These are phyloP conservation scores for Plotosus lineatus DNA, from an alignment of 2,113 vertebrate genomes.

Conservation along the genomic window DNA sequence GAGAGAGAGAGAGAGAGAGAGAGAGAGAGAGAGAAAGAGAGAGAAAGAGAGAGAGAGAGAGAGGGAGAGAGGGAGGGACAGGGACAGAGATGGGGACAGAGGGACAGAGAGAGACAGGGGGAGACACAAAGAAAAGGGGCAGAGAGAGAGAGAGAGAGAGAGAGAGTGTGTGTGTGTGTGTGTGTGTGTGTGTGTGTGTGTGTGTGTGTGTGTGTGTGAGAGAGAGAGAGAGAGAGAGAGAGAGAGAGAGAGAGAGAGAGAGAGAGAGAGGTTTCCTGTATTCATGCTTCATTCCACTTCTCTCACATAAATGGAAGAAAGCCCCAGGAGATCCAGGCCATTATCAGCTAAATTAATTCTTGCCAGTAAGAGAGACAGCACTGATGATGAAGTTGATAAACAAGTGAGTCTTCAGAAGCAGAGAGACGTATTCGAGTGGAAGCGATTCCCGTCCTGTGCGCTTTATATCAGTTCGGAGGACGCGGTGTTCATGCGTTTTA, in stretches of 20 bases:
- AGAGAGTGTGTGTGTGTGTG: neutral
- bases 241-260: neutral
- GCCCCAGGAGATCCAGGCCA: slow-evolving; percentile 34
- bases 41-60: neutral
- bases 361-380: slow-evolving; percentile 36
- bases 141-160: neutral
- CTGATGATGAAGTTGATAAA: slow-evolving; percentile 50
- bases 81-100: too few species aligned
- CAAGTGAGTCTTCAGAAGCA: slow-evolving; percentile 23
- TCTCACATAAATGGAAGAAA: slow-evolving; percentile 25
- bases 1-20: too few species aligned
- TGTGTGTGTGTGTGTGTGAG: too few species aligned
- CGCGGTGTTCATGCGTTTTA: neutral
- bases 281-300: slow-evolving; percentile 41
- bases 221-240: neutral
- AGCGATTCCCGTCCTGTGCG: neutral
- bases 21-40: too few species aligned
- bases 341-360: slow-evolving; percentile 49
- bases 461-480: neutral
- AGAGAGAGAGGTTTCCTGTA: neutral
- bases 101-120: too few species aligned
- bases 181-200: too few species aligned
- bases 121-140: neutral
- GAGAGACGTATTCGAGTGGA: slow-evolving; percentile 1
- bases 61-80: neutral